Conservation (phyloP, 2,113 vertebrate genomes). For the Neodontobutis hainanensis region DNA sequence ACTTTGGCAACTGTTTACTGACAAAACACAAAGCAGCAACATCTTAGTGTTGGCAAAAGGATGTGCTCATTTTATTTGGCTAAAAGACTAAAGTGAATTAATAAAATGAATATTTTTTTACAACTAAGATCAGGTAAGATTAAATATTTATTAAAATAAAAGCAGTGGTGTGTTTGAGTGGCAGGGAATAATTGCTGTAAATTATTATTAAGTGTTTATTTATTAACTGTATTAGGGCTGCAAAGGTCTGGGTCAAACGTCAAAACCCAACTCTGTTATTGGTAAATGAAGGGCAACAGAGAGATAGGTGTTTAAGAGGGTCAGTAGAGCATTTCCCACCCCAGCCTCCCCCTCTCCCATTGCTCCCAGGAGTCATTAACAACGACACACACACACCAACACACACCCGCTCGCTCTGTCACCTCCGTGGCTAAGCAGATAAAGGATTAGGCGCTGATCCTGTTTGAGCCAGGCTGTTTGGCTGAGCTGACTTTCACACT, state of each 20-base stretch:
- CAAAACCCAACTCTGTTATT: slow-evolving; percentile 1
- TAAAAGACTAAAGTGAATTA: too few species aligned
- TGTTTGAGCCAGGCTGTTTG: slow-evolving; percentile 70
- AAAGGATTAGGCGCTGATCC: slow-evolving; percentile 75
- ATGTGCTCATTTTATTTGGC: too few species aligned
- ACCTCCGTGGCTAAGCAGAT: slow-evolving; percentile 72
- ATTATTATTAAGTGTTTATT: too few species aligned
- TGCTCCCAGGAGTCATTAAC: slow-evolving; percentile 62
- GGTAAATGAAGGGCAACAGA: neutral
- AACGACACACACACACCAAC: slow-evolving; percentile 49
- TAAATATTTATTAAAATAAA: too few species aligned
- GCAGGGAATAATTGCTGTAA: too few species aligned
- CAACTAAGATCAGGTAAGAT: too few species aligned
- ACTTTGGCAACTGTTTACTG: too few species aligned
- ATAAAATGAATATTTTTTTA: too few species aligned
- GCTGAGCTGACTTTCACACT: slow-evolving; percentile 68
- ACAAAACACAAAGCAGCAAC: too few species aligned
- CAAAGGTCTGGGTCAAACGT: neutral
- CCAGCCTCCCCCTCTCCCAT: slow-evolving; percentile 5
- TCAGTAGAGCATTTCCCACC: slow-evolving; percentile 33
- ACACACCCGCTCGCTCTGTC: slow-evolving; percentile 40
- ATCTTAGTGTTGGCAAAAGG: too few species aligned
- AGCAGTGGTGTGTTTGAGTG: too few species aligned
- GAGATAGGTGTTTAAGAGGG: slow-evolving; percentile 25
- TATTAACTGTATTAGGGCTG: too few species aligned